Conservation (phyloP, 2,888 invertebrate genomes). For the Acleris holmiana region DNA sequence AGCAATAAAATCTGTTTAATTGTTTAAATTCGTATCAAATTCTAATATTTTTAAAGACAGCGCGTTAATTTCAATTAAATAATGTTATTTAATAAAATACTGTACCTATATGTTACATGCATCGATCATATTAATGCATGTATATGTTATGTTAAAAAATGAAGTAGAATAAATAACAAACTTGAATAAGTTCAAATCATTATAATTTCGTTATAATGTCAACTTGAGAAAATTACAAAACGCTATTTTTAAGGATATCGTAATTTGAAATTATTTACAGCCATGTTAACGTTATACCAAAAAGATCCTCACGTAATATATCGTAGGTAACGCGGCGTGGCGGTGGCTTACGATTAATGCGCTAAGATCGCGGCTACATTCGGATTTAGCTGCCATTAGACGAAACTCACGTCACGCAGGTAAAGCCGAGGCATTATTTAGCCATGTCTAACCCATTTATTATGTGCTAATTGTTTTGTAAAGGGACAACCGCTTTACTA, state of each 20-base stretch:
- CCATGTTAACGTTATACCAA: constrained; percentile 16
- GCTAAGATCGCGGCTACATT: constrained; percentile 37
- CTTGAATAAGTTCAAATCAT: no score
- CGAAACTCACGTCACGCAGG: constrained; percentile 35
- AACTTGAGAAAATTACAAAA: no score
- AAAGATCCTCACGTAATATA: constrained; percentile 35
- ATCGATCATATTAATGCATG: no score
- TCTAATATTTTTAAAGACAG: no score
- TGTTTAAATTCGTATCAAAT: no score
- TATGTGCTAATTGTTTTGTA: constrained; percentile 22
- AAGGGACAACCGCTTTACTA: not conserved
- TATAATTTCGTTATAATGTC: no score
- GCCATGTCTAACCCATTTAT: constrained; percentile 28
- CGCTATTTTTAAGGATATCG: not conserved
- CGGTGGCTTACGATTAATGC: constrained; percentile 35
- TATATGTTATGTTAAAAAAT: no score
- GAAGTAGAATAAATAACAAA: no score
- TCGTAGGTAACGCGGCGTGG: constrained; percentile 16
- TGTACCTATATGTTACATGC: no score
- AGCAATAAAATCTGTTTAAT: no score
- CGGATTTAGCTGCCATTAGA: constrained; percentile 37
- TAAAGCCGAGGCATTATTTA: constrained; percentile 36
- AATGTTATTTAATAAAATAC: no score
- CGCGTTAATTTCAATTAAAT: no score
- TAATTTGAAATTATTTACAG: constrained; percentile 19